phyloP scores from a whole-genome alignment of 2,888 invertebrate species.

The Cylloceria caligata region DNA sequence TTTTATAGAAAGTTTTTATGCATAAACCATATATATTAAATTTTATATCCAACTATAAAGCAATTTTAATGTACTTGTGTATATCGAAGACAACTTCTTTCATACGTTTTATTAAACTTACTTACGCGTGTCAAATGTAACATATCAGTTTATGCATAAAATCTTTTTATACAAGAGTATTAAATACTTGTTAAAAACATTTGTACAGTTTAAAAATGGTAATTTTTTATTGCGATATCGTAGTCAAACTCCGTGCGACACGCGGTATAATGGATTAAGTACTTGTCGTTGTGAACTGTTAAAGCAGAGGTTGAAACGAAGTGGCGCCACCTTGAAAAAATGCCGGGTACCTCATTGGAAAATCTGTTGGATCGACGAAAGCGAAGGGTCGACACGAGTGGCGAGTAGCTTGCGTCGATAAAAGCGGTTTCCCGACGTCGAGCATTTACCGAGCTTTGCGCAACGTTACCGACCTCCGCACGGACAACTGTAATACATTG shows the following conservation, averaged over 20 bases:
- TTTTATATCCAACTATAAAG: too few species aligned
- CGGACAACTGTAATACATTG: background rate
- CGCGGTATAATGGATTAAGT: background rate
- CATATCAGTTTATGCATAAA: too few species aligned
- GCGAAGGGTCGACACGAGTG: constrained; percentile 18
- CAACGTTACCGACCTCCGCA: constrained; percentile 27
- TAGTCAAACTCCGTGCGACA: background rate
- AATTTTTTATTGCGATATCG: too few species aligned
- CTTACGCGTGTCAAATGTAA: too few species aligned
- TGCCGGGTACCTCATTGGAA: constrained; percentile 33
- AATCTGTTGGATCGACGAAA: constrained; percentile 46
- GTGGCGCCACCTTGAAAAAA: constrained; percentile 56
- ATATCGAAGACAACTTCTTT: too few species aligned
- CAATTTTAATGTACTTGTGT: too few species aligned
- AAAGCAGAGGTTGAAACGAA: constrained; percentile 3
- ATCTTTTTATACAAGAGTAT: too few species aligned
- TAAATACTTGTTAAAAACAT: too few species aligned
- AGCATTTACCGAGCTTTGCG: constrained; percentile 50
- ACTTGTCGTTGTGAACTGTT: background rate
- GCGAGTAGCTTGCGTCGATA: constrained; percentile 50
- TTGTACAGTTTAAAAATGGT: too few species aligned
- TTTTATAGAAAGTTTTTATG: too few species aligned
- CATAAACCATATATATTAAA: too few species aligned
- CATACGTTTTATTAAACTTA: too few species aligned
- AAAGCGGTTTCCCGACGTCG: constrained; percentile 18